Evolutionary conservation across 2,888 invertebrate genomes (phyloP).

Genomic region (Himalopsyche japonica): DNA sequence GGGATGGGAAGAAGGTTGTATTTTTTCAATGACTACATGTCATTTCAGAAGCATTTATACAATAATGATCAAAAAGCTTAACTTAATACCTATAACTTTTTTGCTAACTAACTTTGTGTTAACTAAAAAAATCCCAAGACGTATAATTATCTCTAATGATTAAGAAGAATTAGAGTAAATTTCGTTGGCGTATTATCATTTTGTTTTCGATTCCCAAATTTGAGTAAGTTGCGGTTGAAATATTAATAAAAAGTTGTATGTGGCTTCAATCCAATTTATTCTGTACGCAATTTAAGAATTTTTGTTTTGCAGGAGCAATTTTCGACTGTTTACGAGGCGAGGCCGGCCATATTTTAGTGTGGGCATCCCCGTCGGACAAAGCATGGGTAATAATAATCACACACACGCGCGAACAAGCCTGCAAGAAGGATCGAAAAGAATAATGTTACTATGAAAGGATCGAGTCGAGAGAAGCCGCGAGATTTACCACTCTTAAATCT

Average conservation of each 20-base stretch:
- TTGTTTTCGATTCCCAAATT: too few relatives aligned
- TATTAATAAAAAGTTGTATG: not conserved
- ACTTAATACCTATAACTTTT: too few relatives aligned
- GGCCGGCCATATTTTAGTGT: not conserved
- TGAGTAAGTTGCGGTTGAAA: not conserved
- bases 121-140: too few relatives aligned
- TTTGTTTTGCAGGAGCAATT: not conserved
- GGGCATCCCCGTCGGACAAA: not conserved
- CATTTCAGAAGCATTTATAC: too few relatives aligned
- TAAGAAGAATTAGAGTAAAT: too few relatives aligned
- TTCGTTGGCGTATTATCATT: too few relatives aligned
- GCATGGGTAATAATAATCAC: not conserved
- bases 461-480: not conserved
- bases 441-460: not conserved
- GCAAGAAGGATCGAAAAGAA: not conserved
- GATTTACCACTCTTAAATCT: constrained; percentile 26
- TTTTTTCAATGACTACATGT: too few relatives aligned
- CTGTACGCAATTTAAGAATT: not conserved
- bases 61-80: too few relatives aligned
- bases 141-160: too few relatives aligned
- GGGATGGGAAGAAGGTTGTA: too few relatives aligned
- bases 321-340: not conserved
- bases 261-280: not conserved
- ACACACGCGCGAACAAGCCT: not conserved
- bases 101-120: too few relatives aligned